Conservation (phyloP, 2,888 invertebrate species). For the Halictus ligatus region DNA sequence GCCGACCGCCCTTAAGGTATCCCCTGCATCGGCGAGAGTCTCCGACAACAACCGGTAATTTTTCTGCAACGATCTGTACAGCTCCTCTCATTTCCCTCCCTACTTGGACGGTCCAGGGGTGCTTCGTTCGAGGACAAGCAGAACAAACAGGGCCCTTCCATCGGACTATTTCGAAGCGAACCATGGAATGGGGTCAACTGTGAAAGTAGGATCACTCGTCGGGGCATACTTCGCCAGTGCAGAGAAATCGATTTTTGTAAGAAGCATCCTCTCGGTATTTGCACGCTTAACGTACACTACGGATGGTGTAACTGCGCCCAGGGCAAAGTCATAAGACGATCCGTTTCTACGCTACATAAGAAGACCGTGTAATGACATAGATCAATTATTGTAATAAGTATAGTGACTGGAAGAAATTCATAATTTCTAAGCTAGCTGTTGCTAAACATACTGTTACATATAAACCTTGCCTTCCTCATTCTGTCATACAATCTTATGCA, state of each 20-base stretch:
- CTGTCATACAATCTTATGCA: not conserved
- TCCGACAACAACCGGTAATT: constrained; percentile 77
- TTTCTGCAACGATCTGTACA: constrained; percentile 74
- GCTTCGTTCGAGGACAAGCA: constrained; percentile 29
- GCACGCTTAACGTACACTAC: constrained; percentile 7
- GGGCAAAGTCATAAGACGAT: constrained; percentile 11
- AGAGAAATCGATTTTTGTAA: constrained; percentile 43
- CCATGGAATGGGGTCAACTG: constrained; percentile 78
- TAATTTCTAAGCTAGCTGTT: not conserved
- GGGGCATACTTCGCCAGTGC: constrained; percentile 14
- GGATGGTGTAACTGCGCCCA: constrained; percentile 13
- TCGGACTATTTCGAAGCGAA: constrained; percentile 64
- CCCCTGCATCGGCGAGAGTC: constrained; percentile 50
- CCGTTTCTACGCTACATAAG: not conserved
- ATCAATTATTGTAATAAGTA: not conserved
- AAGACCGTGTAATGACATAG: not conserved
- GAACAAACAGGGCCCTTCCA: constrained; percentile 52
- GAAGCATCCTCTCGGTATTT: constrained; percentile 25
- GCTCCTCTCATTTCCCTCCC: constrained; percentile 31
- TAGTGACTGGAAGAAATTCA: not conserved
- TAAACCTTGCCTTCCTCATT: not conserved
- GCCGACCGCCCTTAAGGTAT: constrained; percentile 62
- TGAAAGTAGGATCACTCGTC: constrained; percentile 67
- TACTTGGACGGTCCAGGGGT: constrained; percentile 33
- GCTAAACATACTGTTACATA: not conserved